Evolutionary conservation across 2,113 vertebrate species (phyloP).

Genomic region (Choloepus hoffmanni): DNA sequence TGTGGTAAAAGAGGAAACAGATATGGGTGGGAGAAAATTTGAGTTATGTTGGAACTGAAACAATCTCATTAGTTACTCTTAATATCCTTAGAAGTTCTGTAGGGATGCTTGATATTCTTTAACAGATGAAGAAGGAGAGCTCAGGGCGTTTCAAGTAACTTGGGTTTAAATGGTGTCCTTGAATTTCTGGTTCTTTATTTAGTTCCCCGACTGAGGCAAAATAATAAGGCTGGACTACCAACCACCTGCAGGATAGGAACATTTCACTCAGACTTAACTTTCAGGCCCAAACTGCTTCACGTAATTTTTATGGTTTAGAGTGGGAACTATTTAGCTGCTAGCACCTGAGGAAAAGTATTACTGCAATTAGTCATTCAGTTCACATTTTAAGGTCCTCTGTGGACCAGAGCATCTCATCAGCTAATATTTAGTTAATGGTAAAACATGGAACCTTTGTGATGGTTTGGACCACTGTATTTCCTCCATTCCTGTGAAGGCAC

Average conservation of each 20-base stretch:
- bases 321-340: slow-evolving; percentile 17
- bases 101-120: slow-evolving; percentile 52
- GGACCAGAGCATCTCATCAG: slow-evolving; percentile 16
- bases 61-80: slow-evolving; percentile 70
- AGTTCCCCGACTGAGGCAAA: slow-evolving; percentile 16
- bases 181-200: slow-evolving; percentile 40
- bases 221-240: slow-evolving; percentile 16
- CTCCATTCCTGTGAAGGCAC: background rate
- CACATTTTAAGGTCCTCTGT: background rate
- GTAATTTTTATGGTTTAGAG: slow-evolving; percentile 34
- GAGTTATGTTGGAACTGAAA: slow-evolving; percentile 57
- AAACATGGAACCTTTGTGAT: background rate
- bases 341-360: background rate
- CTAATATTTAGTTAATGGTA: slow-evolving; percentile 28
- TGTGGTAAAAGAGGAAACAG: slow-evolving; percentile 66
- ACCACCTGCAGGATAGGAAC: background rate
- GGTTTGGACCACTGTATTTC: background rate
- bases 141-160: slow-evolving; percentile 9
- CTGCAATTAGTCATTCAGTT: background rate
- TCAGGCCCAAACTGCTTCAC: background rate
- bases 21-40: slow-evolving; percentile 71
- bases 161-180: slow-evolving; percentile 5
- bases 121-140: slow-evolving; percentile 62
- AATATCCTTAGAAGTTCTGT: slow-evolving; percentile 49
- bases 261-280: background rate